Evolutionary conservation across 2,797 vertebrate species (phyloP), one percentile per base, ranked within the genome.

Genomic region (Lindbergichthys nudifrons): DNA sequence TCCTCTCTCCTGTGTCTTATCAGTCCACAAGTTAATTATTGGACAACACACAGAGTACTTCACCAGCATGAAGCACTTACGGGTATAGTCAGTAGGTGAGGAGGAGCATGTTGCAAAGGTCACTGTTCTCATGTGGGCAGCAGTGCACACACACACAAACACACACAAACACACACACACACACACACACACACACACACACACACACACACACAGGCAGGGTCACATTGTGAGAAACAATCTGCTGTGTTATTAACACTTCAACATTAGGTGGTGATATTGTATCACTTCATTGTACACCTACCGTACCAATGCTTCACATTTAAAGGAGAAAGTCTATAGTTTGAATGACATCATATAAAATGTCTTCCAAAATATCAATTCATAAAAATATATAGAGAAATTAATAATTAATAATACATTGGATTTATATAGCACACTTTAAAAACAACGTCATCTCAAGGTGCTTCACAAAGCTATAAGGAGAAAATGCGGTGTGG

Each of bases 11-110:
- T 52, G 57, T 30, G 12, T 32, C 60, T 87, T 87, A 86, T 91
- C 88, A 81, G 66, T 42, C 32, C 41, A 12, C 11, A 80, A 65
- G 95, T 95, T 94, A 94, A 95, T 95, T 64, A 94, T 94, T 94
- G 76, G 85, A 89, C 82, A 80, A 72, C 19, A 30, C 5, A 64
- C 65, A 77, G 76, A 76, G 77, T 70, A 57, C 78, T 84, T 80
- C 50, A 60, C 41, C 43, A 32, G 39, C 57, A 23, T 57, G 36
- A 59, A 69, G 76, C 85, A 79, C 88, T 82, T 87, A 68, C 65
- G 76, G 74, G 68, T 86, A 72, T 18, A 79, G 73, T 32, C 50
- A 61, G 73, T 48, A 12, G 48, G 79, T 70, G 48, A 82, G 72
- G 75, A 84, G 79, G 57, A 73, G 65, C 70, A 3, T 54, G 77